These are phyloP conservation scores for Ormyrus pomaceus DNA, from an alignment of 2,888 invertebrate genomes.

Conservation along the genomic window DNA sequence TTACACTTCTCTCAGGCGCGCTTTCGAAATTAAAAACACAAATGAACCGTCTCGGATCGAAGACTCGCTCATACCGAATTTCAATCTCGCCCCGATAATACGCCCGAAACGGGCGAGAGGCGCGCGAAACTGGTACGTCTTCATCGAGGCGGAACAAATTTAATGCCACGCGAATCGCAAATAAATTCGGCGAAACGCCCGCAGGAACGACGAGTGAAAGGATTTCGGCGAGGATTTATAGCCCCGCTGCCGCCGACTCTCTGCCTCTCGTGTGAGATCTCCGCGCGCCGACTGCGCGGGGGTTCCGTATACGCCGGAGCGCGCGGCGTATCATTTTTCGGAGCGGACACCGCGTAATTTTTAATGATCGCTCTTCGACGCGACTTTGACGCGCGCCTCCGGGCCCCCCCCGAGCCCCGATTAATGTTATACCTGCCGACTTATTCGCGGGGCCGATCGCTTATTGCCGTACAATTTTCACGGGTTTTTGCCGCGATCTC, in stretches of 20 bases:
- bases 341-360: conserved; percentile 24
- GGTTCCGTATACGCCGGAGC: background rate
- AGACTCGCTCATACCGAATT: no score
- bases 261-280: no score
- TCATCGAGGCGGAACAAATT: conserved; percentile 48
- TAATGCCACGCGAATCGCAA: conserved; percentile 38
- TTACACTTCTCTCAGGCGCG: conserved; percentile 21
- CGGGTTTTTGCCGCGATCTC: conserved; percentile 30
- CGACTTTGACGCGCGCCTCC: conserved; percentile 18
- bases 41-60: conserved; percentile 23
- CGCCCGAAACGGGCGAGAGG: background rate
- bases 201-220: conserved; percentile 36
- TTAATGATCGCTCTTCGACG: conserved; percentile 39
- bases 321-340: background rate
- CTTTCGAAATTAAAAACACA: conserved; percentile 32
- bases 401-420: background rate
- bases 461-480: conserved; percentile 39
- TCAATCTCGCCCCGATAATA: no score
- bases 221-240: conserved; percentile 42
- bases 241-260: no score
- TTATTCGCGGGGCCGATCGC: background rate
- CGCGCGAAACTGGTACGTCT: conserved; percentile 45
- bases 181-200: conserved; percentile 47
- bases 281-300: no score
- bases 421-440: conserved; percentile 18